phyloP scores from a whole-genome alignment of 2,113 vertebrate species.

The Carollia perspicillata region DNA sequence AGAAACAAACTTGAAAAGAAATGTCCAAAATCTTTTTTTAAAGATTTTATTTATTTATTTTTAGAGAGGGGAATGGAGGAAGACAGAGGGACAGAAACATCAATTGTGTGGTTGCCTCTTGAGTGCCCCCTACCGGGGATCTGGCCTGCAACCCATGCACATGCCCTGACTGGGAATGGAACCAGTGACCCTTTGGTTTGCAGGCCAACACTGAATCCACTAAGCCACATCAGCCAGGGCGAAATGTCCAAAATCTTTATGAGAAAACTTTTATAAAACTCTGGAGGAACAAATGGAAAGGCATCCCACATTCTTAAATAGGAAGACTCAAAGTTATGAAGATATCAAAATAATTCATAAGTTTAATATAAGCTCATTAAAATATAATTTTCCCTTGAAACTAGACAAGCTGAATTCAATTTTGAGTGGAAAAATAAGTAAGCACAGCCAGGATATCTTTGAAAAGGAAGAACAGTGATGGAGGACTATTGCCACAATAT shows the following conservation, averaged over 20 bases:
- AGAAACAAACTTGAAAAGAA: constrained; percentile 25
- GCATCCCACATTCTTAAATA: not conserved
- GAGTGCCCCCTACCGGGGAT: too few species aligned
- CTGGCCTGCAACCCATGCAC: too few species aligned
- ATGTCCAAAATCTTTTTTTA: not conserved
- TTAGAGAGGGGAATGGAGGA: too few species aligned
- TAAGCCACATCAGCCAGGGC: too few species aligned
- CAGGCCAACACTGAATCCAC: too few species aligned
- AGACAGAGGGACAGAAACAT: too few species aligned
- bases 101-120: too few species aligned
- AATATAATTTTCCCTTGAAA: not conserved
- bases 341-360: constrained; percentile 36
- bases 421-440: constrained; percentile 16
- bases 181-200: too few species aligned
- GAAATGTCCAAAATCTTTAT: not conserved
- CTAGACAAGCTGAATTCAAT: constrained; percentile 39
- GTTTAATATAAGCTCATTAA: not conserved
- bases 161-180: too few species aligned
- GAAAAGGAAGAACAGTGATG: constrained; percentile 31
- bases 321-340: constrained; percentile 30
- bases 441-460: not conserved
- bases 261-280: constrained; percentile 35
- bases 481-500: not conserved
- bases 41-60: too few species aligned
- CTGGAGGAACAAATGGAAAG: constrained; percentile 37